Base-by-base conservation (phyloP, 2,888 invertebrate genomes). In the Toxonevra muliebris region DNA sequence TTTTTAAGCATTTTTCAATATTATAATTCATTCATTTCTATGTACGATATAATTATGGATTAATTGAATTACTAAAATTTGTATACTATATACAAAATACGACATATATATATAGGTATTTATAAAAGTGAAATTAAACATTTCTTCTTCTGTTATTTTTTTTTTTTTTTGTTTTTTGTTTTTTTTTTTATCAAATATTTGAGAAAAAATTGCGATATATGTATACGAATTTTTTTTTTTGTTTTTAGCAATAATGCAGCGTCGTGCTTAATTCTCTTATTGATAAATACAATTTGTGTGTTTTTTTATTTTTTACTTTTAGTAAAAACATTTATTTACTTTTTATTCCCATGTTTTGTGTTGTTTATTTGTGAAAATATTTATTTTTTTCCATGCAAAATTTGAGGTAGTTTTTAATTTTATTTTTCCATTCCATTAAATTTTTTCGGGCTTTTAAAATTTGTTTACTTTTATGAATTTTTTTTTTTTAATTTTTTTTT, bases 341-440 rank as follows among this genome's bases (percentile, higher is more conserved):
- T 70, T 61, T 55, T 67, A 68, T 71, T 69, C 66, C 63, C 66
- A 68, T 68, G 68, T 68, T 57, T 52, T 65, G 59, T 68, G 11
- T 63, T 67, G 59, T 58, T 55, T 52, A 12, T 54, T 66, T 55
- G 66, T 68, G 52, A 15, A 43, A 48, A 53, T 66, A 60, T 45
- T 20, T 55, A 55, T 9, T 45, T 58, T 65, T 53, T 15, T 42
- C 66, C 64, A 60, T 58, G 65, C 65, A 65, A 65, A 65, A 65
- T 58, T 58, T 65, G 65, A 65, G 65, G 65, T 65, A 65, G 65
- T 58, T 65, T 41, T 59, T 50, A 58, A 58, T 48, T 48, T 48
- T 48, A 30, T 30, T 30, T 30, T 30, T 30, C 30, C 30, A 30
- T 61, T 70, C 9, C 60, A 61, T 61, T 17, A 61, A 50, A 61